Evolutionary conservation across 2,113 vertebrate species (phyloP), one percentile per base, ranked within the genome.

Genomic region (Tylochromis polylepis): DNA sequence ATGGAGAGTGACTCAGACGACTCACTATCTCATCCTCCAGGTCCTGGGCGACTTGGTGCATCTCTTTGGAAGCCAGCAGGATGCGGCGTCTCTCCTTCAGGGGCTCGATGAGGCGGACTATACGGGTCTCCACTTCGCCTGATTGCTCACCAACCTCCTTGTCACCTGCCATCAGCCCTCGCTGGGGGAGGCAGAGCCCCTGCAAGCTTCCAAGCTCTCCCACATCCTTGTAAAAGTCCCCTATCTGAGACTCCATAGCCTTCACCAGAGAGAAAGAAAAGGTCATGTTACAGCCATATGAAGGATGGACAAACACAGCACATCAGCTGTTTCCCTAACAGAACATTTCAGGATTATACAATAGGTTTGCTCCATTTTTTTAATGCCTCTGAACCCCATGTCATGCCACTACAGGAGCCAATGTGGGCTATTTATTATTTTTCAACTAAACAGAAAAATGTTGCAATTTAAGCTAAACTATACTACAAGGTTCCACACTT

Each of bases 11-110:
- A 51, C n/a, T 56, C 18, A 38, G 31, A 75, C 4, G 27, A 58
- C 97, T 97, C 92, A 98, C 98, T 2, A 98, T 98, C 95, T 99
- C 98, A 8, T 98, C 98, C 85, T 98, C 97, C 90, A 99, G 95
- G 56, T 99, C 98, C 5, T 98, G 97, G 83, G 97, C 96, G 67
- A 98, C 98, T 93, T 99, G 98, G 88, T 98, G 97, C 94, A 97
- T 96, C 91, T 99, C 98, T 22, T 98, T 98, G 38, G 98, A 98
- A 56, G 97, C 97, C 85, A 98, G 96, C 87, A 98, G 95, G 90
- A 97, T 97, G 85, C 86, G 96, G 72, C 97, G 97, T 75, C 98
- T 96, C 80, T 98, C 97, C 90, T 96, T 93, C 92, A 99, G 93
- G 4, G 98, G 98, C 36, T 96, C 97, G 59, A 96, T 97, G 85